Conservation (phyloP, 1,140 invertebrate genomes). For the Pogonomyrmex californicus region DNA sequence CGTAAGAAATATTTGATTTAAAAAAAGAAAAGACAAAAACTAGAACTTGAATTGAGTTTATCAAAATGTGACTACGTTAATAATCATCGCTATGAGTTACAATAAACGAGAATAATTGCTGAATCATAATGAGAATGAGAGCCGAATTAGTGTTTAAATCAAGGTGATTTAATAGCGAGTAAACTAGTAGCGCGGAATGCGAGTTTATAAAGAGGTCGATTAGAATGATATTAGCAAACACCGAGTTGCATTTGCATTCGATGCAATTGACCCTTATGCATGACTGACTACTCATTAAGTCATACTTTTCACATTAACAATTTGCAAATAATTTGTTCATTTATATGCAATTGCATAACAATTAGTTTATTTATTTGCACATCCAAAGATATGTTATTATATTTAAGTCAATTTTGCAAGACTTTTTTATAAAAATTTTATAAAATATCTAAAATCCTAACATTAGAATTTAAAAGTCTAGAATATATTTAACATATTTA, state of each 20-base stretch:
- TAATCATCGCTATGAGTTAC: neutral
- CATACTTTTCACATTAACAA: slow-evolving; percentile 55
- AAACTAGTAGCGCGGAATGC: slow-evolving; percentile 31
- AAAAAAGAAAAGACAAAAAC: neutral
- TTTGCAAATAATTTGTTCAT: slow-evolving; percentile 37
- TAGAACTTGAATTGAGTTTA: neutral
- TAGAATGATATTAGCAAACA: slow-evolving; percentile 55
- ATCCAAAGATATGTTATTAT: neutral
- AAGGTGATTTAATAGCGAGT: slow-evolving; percentile 39
- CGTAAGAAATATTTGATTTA: neutral
- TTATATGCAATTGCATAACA: slow-evolving; percentile 8
- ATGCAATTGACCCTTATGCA: slow-evolving; percentile 54
- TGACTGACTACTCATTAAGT: slow-evolving; percentile 46
- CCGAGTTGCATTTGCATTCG: slow-evolving; percentile 52
- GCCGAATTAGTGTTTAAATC: slow-evolving; percentile 40
- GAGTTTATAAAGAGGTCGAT: slow-evolving; percentile 58
- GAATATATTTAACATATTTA: neutral
- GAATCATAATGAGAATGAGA: slow-evolving; percentile 33
- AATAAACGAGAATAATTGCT: slow-evolving; percentile 27
- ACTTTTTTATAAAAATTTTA: neutral
- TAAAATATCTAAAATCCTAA: neutral
- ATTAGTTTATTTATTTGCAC: neutral
- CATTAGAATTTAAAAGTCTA: neutral
- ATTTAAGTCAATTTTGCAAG: neutral
- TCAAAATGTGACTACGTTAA: neutral